Evolutionary conservation across 2,888 invertebrate species (phyloP), one percentile per base, ranked within the genome.

Genomic region (Dugesia japonica): DNA sequence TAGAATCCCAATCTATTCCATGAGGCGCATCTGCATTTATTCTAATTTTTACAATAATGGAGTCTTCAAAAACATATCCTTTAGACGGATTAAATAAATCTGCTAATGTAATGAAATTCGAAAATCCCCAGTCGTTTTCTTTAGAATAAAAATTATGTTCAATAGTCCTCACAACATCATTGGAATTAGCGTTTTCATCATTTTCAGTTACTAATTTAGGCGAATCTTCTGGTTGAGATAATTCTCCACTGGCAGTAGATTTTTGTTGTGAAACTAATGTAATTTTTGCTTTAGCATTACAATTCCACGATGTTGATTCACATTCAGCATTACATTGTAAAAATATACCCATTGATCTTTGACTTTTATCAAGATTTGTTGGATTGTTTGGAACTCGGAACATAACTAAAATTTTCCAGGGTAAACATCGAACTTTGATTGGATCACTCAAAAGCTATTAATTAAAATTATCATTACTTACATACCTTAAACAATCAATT

Each of bases 281-380:
- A 80, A 98, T 86, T 83, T 95, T 94, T 13, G 97, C 97, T 82
- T 90, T 89, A 56, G 97, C 97, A 85, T 93, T 93, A 83, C 97
- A 97, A 7, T 94, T 94, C 98, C 98, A 98, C 74, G 93, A 83
- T 86, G 92, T 90, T 1, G 94, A 94, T 82, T 95, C 95, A 80
- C 94, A 92, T 84, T 97, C 97, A 13, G 94, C 95, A 84, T 98
- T 97, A 85, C 97, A 97, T 87, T 95, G 92, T 28, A 94, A 87
- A 81, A 88, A 87, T 81, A 87, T 87, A 13, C 88, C 88, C 26
- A 87, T 81, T 42, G 82, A 83, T 78, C 83, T 84, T 78, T 82
- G 82, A 31, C 17, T 26, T 38, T 74, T 74, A 26, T 28, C 31
- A 4, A 72, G n/a, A 72, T 72, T 72, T 33, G 31, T 38, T 13